Evolutionary conservation across 2,797 vertebrate genomes (phyloP).

Genomic region (Spheniscus humboldti): DNA sequence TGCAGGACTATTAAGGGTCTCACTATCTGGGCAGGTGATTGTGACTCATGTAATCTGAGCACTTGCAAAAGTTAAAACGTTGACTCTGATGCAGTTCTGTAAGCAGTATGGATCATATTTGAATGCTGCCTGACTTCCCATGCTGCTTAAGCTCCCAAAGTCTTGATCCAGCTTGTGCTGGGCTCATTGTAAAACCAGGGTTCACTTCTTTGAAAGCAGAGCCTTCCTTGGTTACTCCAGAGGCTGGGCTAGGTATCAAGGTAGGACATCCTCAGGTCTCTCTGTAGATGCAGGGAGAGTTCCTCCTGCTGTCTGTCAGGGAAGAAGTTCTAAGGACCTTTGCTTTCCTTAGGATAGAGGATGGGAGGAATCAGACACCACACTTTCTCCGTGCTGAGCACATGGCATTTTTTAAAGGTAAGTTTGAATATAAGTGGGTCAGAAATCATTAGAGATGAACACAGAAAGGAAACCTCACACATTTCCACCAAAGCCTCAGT

Average conservation of each 20-base stretch:
- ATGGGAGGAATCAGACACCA: not conserved
- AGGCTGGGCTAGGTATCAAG: not conserved
- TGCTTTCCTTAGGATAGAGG: not conserved
- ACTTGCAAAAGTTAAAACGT: not conserved
- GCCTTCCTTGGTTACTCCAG: not conserved
- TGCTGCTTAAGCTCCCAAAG: not conserved
- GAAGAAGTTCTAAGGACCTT: not conserved
- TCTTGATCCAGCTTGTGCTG: not conserved
- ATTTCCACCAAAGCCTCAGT: not conserved
- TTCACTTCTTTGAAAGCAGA: not conserved
- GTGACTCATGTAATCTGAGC: not conserved
- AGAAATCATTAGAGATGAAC: not conserved
- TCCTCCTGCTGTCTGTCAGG: not conserved
- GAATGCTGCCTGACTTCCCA: not conserved
- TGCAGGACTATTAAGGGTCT: rapidly evolving
- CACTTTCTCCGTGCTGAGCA: not conserved
- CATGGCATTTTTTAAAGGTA: not conserved
- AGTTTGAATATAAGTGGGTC: not conserved
- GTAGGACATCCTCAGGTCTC: not conserved
- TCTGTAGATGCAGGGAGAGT: not conserved
- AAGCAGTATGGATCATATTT: not conserved
- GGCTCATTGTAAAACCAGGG: not conserved
- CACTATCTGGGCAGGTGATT: not conserved
- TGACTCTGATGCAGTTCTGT: not conserved
- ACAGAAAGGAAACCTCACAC: not conserved